Evolutionary conservation across 2,888 invertebrate genomes (phyloP).

Genomic region (Tridacna gigas): DNA sequence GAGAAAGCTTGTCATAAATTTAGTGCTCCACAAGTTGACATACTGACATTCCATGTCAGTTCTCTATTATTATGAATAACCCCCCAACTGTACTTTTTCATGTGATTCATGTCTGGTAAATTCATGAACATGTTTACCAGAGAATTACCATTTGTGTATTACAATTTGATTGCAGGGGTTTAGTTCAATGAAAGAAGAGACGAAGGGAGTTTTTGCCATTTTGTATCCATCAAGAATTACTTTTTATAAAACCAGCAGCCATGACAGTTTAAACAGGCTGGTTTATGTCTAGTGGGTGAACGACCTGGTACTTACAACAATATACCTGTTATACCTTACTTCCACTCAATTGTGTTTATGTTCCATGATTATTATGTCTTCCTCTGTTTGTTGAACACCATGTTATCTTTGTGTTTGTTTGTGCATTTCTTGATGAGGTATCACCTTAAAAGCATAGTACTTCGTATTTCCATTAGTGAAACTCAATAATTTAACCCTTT

Average conservation of each 20-base stretch:
- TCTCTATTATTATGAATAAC: no score
- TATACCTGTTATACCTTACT: constrained; percentile 19
- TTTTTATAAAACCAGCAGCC: constrained; percentile 14
- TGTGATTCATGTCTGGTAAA: neutral
- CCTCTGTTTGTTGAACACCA: neutral
- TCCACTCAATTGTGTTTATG: constrained; percentile 21
- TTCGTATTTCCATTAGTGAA: no score
- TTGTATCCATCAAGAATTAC: neutral
- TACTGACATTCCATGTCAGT: no score
- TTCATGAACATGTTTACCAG: neutral
- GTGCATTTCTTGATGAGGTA: neutral
- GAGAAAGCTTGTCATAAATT: no score
- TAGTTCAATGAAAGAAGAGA: neutral
- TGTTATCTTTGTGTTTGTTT: neutral
- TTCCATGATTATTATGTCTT: neutral
- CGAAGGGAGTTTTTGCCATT: neutral
- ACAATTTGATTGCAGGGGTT: constrained; percentile 29
- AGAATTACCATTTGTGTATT: neutral
- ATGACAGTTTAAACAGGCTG: constrained; percentile 11
- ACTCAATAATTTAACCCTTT: no score
- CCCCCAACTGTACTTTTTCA: no score
- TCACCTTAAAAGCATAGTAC: neutral
- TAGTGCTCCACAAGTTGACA: no score
- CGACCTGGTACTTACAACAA: constrained; percentile 21
- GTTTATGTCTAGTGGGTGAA: constrained; percentile 4